Evolutionary conservation across 2,113 vertebrate genomes (phyloP), one percentile per base, ranked within the genome.

Genomic region (Prunella fulvescens): DNA sequence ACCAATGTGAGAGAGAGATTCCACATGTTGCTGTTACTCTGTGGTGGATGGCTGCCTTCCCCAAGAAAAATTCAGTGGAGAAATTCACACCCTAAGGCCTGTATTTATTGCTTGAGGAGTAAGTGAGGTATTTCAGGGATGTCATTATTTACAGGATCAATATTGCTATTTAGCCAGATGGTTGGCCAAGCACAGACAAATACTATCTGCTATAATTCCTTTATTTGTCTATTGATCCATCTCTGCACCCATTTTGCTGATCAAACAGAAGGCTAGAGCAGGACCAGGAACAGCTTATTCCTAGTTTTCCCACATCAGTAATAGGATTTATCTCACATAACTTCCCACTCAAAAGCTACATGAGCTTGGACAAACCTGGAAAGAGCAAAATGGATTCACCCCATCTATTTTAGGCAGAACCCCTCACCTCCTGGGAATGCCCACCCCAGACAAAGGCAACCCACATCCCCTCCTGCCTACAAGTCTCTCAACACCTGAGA

Each of bases 131-230:
- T 92, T 86, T 90, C 35, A 83, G 35, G 56, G 60, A 54, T 86
- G 35, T 47, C 40, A 45, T 79, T 92, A 53, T 73, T 93, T 92
- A 80, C 54, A 42, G 67, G 74, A 93, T 94, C 92, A 93, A 81
- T 93, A 80, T 22, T 61, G 39, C 67, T 90, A 12, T 92, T 90
- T 73, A 95, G 62, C 81, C 81, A 93, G 57, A 70, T 6, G 10
- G 65, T 81, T 74, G 79, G 44, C 87, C 73, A 73, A 87, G 60
- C 73, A 62, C 0, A 0, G 87, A 42, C 39, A 94, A 94, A 92
- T 67, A 70, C 17, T 74, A 20, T 64, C 87, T 84, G 65, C 74
- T 82, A 3, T 65, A 91, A 91, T 50, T 69, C 4, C 0, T 90
- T 69, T 82, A 67, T 90, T 81, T 23, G 1, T 79, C 45, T 72